These are phyloP conservation scores for Pitta sordida DNA, from an alignment of 2,113 vertebrate genomes.

Conservation along the genomic window DNA sequence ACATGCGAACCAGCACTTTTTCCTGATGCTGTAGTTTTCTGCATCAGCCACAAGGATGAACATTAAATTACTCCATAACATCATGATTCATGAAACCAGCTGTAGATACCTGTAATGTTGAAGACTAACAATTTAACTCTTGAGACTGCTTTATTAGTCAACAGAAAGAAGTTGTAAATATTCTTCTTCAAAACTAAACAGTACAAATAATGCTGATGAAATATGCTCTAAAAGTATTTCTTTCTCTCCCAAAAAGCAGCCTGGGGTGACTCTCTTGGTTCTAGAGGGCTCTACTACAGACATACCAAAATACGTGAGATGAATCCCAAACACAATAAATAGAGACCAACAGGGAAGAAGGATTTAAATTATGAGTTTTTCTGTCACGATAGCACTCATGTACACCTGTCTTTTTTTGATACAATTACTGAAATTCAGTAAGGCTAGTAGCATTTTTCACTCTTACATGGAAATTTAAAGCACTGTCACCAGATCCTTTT, in stretches of 20 bases:
- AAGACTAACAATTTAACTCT: neutral
- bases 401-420: neutral
- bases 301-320: neutral
- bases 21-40: constrained; percentile 21
- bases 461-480: neutral
- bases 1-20: neutral
- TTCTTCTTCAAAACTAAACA: neutral
- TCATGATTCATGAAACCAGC: neutral
- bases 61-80: neutral
- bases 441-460: neutral
- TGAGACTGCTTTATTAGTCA: neutral
- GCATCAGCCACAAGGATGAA: neutral
- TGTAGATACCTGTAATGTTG: neutral
- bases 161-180: neutral
- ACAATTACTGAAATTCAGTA: neutral
- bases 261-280: neutral
- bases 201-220: neutral
- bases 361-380: neutral
- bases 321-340: neutral
- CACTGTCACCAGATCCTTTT: neutral
- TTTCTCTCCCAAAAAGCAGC: neutral
- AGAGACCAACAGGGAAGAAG: neutral
- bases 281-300: neutral
- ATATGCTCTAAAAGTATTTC: neutral
- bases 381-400: neutral